These are phyloP conservation scores for Oscheius myriophilus DNA, from an alignment of 2,888 invertebrate species.

Conservation along the genomic window DNA sequence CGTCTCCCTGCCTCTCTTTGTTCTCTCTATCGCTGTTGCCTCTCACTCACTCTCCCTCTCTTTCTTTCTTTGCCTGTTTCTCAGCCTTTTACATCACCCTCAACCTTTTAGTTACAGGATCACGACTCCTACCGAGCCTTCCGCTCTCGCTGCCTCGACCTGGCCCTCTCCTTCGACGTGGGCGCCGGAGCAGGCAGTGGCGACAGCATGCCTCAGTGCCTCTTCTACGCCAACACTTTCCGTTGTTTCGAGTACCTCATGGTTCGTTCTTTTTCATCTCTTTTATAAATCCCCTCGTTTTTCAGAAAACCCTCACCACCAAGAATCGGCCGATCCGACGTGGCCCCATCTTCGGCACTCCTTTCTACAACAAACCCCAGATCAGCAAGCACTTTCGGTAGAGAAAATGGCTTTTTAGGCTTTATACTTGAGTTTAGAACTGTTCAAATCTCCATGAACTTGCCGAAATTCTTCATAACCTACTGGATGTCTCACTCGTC, in stretches of 20 bases:
- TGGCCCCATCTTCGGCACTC: constrained; percentile 86
- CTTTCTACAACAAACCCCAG: constrained; percentile 86
- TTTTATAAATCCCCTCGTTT: constrained; percentile 26
- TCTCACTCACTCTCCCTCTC: no score
- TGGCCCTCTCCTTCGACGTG: constrained; percentile 82
- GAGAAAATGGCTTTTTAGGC: not conserved
- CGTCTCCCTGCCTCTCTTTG: no score
- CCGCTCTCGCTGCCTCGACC: constrained; percentile 85
- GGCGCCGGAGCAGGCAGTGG: constrained; percentile 43
- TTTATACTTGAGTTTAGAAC: constrained; percentile 77
- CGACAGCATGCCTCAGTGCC: constrained; percentile 60
- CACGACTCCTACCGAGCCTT: constrained; percentile 96
- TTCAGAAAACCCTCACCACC: constrained; percentile 78
- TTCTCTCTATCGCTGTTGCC: no score
- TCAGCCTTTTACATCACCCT: no score
- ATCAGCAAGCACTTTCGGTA: constrained; percentile 83
- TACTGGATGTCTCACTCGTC: constrained; percentile 90
- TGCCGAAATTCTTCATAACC: constrained; percentile 83
- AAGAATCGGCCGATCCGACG: constrained; percentile 93
- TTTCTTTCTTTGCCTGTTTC: no score
- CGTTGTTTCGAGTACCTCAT: constrained; percentile 77
- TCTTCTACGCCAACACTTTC: constrained; percentile 69
- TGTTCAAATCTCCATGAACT: constrained; percentile 84
- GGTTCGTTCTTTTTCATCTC: constrained; percentile 72
- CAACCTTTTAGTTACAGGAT: constrained; percentile 74